These are phyloP conservation scores for Parelbella ahira DNA, from an alignment of 2,888 invertebrate species.

Conservation along the genomic window DNA sequence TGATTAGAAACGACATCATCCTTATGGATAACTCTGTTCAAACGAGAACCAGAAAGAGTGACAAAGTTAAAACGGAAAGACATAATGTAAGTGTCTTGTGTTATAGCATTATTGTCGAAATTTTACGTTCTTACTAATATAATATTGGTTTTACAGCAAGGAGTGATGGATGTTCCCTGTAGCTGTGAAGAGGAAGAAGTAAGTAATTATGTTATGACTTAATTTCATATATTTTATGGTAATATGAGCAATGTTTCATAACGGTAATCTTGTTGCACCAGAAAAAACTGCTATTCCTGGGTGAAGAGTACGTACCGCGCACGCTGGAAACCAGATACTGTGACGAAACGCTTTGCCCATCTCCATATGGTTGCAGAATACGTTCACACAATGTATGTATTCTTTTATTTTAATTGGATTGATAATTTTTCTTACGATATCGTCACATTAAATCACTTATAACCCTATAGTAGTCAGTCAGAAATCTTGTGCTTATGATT, in stretches of 20 bases:
- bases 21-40: constrained; percentile 66
- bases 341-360: constrained; percentile 42
- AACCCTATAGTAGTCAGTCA: too few species aligned
- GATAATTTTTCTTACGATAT: too few species aligned
- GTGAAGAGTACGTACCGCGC: constrained; percentile 48
- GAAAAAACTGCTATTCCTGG: constrained; percentile 41
- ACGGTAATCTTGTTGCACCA: too few species aligned
- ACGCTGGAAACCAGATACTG: constrained; percentile 49
- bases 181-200: constrained; percentile 34
- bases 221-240: too few species aligned
- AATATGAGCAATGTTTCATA: too few species aligned
- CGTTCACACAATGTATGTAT: constrained; percentile 52
- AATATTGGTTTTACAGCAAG: too few species aligned
- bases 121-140: too few species aligned
- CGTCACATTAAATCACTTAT: too few species aligned
- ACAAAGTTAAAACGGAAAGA: constrained; percentile 57
- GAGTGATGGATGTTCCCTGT: constrained; percentile 47
- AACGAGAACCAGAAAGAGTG: constrained; percentile 64
- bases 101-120: too few species aligned
- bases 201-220: too few species aligned
- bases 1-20: constrained; percentile 65
- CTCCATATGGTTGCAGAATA: constrained; percentile 50
- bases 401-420: too few species aligned
- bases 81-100: constrained; percentile 51
- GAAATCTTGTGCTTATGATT: too few species aligned